These are phyloP conservation scores for Natator depressus DNA, from an alignment of 2,113 vertebrate genomes.

Conservation along the genomic window DNA sequence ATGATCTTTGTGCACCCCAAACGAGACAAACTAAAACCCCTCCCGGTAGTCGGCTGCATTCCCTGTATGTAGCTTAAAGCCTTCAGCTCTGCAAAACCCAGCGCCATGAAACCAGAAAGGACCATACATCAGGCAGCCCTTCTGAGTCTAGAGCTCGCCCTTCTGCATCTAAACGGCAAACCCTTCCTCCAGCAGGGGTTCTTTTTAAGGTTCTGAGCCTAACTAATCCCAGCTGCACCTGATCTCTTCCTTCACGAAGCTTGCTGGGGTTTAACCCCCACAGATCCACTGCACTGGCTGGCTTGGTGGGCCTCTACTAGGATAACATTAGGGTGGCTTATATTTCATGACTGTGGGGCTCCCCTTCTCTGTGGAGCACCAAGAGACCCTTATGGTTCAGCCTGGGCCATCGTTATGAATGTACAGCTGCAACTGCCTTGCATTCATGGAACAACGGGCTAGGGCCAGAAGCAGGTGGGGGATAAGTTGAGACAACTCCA, in stretches of 20 bases:
- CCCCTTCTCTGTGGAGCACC: not conserved
- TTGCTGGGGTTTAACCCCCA: not conserved
- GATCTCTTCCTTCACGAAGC: not conserved
- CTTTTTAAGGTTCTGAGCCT: not conserved
- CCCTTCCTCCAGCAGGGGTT: not conserved
- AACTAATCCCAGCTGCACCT: not conserved
- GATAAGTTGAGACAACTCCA: not conserved
- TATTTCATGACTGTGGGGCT: not conserved
- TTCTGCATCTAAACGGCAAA: not conserved
- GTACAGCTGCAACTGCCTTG: not conserved
- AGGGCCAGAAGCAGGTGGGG: not conserved
- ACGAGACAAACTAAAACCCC: not conserved
- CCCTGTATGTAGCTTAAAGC: not conserved
- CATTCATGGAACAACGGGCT: not conserved
- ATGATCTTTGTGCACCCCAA: not conserved
- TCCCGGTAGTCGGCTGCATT: not conserved
- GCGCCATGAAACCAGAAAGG: not conserved
- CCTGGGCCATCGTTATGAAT: not conserved
- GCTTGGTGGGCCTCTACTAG: not conserved
- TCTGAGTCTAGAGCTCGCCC: not conserved
- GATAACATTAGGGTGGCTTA: not conserved
- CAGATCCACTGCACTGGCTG: not conserved
- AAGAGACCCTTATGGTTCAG: not conserved
- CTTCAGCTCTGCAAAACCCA: not conserved
- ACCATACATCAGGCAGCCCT: not conserved